Conservation (phyloP, 2,888 invertebrate species). For the Neoaliturus tenellus region DNA sequence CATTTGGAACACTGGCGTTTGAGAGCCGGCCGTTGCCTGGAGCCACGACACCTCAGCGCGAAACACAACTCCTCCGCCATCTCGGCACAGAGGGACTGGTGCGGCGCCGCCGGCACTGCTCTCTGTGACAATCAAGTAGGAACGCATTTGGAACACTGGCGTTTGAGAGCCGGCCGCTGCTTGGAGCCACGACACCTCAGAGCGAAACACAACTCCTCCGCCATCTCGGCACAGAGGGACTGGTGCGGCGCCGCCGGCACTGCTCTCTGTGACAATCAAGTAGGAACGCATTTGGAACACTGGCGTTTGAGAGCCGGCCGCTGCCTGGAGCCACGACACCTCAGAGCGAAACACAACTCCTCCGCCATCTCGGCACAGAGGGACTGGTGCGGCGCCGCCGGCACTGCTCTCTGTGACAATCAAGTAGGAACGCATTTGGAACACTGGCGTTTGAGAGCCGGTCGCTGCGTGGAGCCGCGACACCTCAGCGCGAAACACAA, state of each 20-base stretch:
- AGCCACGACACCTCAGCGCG: conserved; percentile 78
- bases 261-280: conserved; percentile 46
- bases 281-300: conserved; percentile 78
- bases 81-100: conserved; percentile 85
- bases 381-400: conserved; percentile 74
- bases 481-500: conserved; percentile 80
- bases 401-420: conserved; percentile 47
- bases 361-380: conserved; percentile 88
- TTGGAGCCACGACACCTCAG: conserved; percentile 79
- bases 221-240: conserved; percentile 87
- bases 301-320: conserved; percentile 79
- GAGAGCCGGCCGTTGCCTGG: conserved; percentile 81
- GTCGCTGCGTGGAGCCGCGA: conserved; percentile 80
- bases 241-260: conserved; percentile 70
- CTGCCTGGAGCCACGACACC: conserved; percentile 80
- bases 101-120: conserved; percentile 46
- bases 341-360: conserved; percentile 80
- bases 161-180: conserved; percentile 79
- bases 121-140: conserved; percentile 67
- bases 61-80: conserved; percentile 85
- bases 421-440: too few species aligned
- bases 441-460: conserved; percentile 78
- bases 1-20: conserved; percentile 80
- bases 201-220: conserved; percentile 82
- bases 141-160: conserved; percentile 79